Conservation (phyloP, 1,140 invertebrate genomes). For the Pygmarrhopalites habei region DNA sequence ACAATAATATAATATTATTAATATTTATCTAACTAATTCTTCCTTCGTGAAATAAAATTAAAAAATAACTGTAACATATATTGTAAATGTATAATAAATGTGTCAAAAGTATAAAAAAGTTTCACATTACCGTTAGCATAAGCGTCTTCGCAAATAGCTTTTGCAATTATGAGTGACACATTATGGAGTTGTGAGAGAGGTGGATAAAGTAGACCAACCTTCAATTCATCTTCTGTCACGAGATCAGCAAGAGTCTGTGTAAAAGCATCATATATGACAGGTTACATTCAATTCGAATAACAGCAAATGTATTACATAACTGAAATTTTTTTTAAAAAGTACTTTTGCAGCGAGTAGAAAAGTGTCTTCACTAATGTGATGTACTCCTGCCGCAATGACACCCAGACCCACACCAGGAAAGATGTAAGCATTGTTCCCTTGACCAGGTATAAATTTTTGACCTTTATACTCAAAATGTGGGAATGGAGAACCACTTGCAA, state of each 20-base stretch:
- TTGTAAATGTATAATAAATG: too few relatives aligned
- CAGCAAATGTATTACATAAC: background rate
- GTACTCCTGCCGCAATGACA: conserved; percentile 70
- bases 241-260: conserved; percentile 66
- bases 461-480: conserved; percentile 68
- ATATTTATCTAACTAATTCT: too few relatives aligned
- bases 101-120: too few relatives aligned
- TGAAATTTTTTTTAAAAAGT: conserved; percentile 20
- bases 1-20: too few relatives aligned
- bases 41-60: too few relatives aligned
- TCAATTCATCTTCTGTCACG: conserved; percentile 73
- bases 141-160: conserved; percentile 75
- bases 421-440: conserved; percentile 84
- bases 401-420: conserved; percentile 59
- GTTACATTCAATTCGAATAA: background rate
- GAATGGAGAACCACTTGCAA: conserved; percentile 91
- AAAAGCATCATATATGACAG: background rate
- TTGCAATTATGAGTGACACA: conserved; percentile 82
- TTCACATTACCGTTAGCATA: conserved; percentile 75
- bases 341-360: conserved; percentile 82
- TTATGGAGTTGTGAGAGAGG: conserved; percentile 78
- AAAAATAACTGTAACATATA: too few relatives aligned
- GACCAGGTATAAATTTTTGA: conserved; percentile 72
- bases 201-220: conserved; percentile 85
- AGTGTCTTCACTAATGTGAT: conserved; percentile 76